Base-by-base conservation (phyloP, 2,113 vertebrate species). In the Austrofundulus limnaeus region DNA sequence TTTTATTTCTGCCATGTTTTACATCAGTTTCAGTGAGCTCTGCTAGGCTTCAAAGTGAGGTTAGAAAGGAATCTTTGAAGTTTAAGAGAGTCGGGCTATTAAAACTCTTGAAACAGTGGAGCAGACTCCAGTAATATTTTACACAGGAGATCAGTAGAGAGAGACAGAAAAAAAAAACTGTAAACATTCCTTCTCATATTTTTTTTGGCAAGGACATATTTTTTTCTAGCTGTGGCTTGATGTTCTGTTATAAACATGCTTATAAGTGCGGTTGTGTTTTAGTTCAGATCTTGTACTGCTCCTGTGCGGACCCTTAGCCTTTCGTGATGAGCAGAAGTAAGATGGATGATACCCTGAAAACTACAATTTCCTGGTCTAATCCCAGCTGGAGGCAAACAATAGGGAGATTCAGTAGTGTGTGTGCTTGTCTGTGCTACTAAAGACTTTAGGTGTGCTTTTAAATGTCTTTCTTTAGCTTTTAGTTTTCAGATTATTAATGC, bases 281-380 rank as follows among this genome's bases (percentile, higher is more conserved):
- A 24, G 19, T 52, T 46, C 5, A 6, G 34, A 12, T 20, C 21
- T 23, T 62, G 60, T 59, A n/a, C 3, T 0, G 48, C 28, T 56
- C 53, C 41, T n/a, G 62, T 47, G 31, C 42, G 37, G 69, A 77
- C 51, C 71, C 41, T 34, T 50, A 12, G 58, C 31, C 58, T 82
- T 75, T 78, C 12, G 20, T 69, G 75, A 83, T 61, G 49, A 78
- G 70, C 51, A 16, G 5, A 16, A 65, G 42, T 49, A 75, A 83
- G 43, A 79, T 57, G 23, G 60, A 79, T 72, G 66, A 87, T 71
- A 64, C 37, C 61, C 50, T 81, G 76, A 85, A 87, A 89, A 85
- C 20, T 31, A 78, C 77, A 85, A 85, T 86, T 85, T 88, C 79
- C 80, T 85, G 71, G 51, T 82, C 39, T 87, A 84, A 87, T 88